A percentile compares a stretch with the other conserved stretches of the same genome.
phyloP scores from a whole-genome alignment of 2,797 vertebrate species.

The Streptopelia turtur region DNA sequence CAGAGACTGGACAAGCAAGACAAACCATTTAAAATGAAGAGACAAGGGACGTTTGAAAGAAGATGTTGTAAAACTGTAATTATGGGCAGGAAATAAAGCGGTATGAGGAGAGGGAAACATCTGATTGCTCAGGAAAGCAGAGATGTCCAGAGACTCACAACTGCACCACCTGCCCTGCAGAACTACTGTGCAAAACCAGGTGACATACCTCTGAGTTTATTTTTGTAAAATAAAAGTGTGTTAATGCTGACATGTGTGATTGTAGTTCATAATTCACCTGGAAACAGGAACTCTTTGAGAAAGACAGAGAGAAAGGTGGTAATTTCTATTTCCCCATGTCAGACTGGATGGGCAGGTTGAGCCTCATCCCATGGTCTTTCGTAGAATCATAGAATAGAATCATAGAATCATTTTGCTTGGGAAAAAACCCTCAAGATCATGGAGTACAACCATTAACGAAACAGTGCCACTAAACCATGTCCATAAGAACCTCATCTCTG shows the following conservation, averaged over 20 bases:
- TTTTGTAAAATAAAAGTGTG: constrained; percentile 47
- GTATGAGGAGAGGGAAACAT: background rate
- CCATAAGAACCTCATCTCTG: no score
- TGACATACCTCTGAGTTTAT: background rate
- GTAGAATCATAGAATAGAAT: no score
- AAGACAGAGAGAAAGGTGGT: background rate
- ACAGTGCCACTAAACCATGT: no score
- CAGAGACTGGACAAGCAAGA: background rate
- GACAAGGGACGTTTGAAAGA: background rate
- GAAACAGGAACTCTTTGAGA: background rate
- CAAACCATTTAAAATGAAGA: background rate
- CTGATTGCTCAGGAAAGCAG: background rate
- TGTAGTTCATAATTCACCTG: background rate
- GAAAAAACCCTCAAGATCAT: no score
- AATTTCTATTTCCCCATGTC: background rate
- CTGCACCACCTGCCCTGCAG: fast-evolving
- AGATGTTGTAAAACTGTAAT: background rate
- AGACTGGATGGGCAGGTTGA: fast-evolving
- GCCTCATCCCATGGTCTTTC: background rate
- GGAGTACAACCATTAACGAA: no score
- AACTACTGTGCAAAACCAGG: background rate
- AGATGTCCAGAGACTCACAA: background rate
- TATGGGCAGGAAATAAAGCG: background rate
- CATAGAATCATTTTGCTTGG: no score
- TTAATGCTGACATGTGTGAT: background rate